A percentile compares a stretch with the other conserved stretches of the same genome.
Conservation (phyloP, 2,113 vertebrate genomes). For the Tragelaphus scriptus region DNA sequence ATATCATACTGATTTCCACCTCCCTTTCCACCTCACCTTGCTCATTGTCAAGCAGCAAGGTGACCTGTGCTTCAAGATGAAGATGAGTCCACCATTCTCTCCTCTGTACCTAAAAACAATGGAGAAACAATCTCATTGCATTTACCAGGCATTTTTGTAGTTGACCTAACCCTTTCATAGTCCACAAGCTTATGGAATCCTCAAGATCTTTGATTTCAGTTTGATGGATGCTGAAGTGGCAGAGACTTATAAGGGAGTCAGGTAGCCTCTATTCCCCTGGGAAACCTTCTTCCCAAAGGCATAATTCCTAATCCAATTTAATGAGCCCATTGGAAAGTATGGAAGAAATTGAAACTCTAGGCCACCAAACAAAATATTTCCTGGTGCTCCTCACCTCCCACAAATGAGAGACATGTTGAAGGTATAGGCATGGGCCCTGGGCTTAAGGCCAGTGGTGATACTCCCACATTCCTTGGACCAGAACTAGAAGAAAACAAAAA, state of each 20-base stretch:
- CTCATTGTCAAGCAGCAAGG: background rate
- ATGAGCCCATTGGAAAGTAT: conserved; percentile 15
- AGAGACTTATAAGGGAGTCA: background rate
- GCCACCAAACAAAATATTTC: conserved; percentile 18
- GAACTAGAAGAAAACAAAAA: conserved; percentile 26
- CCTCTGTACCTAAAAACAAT: background rate
- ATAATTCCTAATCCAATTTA: background rate
- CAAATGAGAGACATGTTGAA: background rate
- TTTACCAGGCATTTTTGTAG: conserved; percentile 33
- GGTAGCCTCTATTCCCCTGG: background rate
- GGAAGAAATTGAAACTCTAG: conserved; percentile 27
- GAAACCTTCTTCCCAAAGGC: background rate
- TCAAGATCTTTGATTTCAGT: background rate
- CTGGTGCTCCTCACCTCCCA: background rate
- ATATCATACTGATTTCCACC: background rate
- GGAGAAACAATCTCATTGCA: background rate
- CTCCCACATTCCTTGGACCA: background rate
- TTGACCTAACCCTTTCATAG: conserved; percentile 19
- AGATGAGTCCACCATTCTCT: background rate
- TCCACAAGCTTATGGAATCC: conserved; percentile 12
- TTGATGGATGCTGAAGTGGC: background rate
- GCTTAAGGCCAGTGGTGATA: background rate
- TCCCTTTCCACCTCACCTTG: background rate
- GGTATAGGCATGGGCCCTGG: background rate
- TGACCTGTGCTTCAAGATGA: background rate